Evolutionary conservation across 1,140 invertebrate species (phyloP).

Genomic region (Sycobia sp.): DNA sequence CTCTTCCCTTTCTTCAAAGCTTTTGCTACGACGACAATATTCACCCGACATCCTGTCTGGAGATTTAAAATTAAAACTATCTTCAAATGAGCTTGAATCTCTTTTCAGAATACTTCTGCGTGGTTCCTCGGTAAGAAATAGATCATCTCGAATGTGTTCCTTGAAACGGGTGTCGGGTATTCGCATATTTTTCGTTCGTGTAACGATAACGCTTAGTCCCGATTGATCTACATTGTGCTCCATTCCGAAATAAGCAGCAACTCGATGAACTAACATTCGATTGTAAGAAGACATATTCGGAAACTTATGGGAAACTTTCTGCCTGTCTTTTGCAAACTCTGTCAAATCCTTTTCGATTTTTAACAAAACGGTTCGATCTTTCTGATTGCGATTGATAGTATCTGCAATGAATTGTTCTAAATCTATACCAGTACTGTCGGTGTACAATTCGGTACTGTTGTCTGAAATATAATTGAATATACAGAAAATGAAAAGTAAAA

Average conservation of each 20-base stretch:
- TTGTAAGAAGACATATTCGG: slow-evolving; percentile 92
- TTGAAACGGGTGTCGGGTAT: slow-evolving; percentile 73
- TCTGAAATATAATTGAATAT: slow-evolving; percentile 61
- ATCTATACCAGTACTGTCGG: slow-evolving; percentile 81
- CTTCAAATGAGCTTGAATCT: slow-evolving; percentile 79
- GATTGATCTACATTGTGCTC: slow-evolving; percentile 91
- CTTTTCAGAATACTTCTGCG: slow-evolving; percentile 83
- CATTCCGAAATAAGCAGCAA: slow-evolving; percentile 90
- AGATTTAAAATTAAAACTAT: slow-evolving; percentile 67
- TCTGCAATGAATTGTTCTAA: slow-evolving; percentile 86
- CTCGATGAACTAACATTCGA: slow-evolving; percentile 91
- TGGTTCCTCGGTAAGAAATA: slow-evolving; percentile 69
- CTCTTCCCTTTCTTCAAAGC: slow-evolving; percentile 87
- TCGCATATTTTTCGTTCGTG: slow-evolving; percentile 75
- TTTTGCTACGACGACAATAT: slow-evolving; percentile 79
- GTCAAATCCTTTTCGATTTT: slow-evolving; percentile 88
- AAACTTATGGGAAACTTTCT: slow-evolving; percentile 82
- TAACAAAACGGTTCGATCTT: slow-evolving; percentile 83
- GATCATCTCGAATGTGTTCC: slow-evolving; percentile 66
- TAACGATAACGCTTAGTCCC: slow-evolving; percentile 84
- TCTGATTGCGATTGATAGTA: slow-evolving; percentile 87
- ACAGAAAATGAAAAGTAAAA: not conserved
- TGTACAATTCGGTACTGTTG: slow-evolving; percentile 81
- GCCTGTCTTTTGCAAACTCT: slow-evolving; percentile 80
- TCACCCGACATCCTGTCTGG: slow-evolving; percentile 68